These are phyloP conservation scores for Meriones unguiculatus DNA, from an alignment of 2,113 vertebrate species.

Conservation along the genomic window DNA sequence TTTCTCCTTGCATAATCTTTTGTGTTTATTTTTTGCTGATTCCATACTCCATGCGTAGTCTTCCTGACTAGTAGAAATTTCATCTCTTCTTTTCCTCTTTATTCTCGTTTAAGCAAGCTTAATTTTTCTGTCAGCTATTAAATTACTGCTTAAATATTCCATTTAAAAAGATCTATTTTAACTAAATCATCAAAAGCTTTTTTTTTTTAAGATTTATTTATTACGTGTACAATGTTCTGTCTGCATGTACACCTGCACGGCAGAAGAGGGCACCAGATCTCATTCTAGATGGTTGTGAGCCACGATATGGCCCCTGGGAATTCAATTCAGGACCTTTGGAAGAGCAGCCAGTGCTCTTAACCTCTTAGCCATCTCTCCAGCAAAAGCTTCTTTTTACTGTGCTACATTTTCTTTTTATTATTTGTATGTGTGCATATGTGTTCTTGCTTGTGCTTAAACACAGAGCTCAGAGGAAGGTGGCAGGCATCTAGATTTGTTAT, in stretches of 20 bases:
- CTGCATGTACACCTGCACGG: no score
- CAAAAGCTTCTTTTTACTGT: not conserved
- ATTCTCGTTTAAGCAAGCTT: not conserved
- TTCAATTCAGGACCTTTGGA: no score
- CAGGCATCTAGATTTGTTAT: not conserved
- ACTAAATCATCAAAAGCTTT: not conserved
- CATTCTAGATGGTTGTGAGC: no score
- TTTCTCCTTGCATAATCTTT: not conserved
- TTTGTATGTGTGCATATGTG: not conserved
- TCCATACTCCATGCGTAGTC: not conserved
- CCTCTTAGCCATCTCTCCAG: no score
- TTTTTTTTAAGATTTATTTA: no score
- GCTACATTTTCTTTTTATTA: slow-evolving; percentile 1
- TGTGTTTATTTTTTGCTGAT: not conserved
- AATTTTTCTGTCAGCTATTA: slow-evolving; percentile 28
- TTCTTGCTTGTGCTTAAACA: not conserved
- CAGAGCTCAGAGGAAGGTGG: not conserved
- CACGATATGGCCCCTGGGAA: no score
- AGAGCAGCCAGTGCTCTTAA: no score
- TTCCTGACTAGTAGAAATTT: not conserved
- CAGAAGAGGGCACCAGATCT: no score
- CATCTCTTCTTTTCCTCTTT: not conserved
- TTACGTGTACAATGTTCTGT: no score
- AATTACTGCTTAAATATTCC: not conserved
- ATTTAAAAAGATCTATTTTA: not conserved